Base-by-base conservation (phyloP, 2,888 invertebrate species). In the Andrena dorsata region DNA sequence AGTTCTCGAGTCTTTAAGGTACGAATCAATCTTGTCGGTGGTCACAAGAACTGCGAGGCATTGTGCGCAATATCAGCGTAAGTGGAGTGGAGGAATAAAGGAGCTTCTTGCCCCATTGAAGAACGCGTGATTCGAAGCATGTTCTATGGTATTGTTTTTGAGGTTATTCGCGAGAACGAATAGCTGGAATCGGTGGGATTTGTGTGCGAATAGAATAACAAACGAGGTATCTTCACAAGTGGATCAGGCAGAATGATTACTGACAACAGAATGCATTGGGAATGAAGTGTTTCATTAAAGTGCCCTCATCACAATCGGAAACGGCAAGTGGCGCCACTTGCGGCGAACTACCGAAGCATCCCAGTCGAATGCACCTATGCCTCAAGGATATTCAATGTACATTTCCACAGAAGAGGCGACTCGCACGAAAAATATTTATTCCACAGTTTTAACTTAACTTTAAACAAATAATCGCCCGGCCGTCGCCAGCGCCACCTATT, bases 1-100 rank as follows among this genome's bases (percentile, higher is more conserved):
- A 7, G 16, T 30, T 5, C 49, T 3, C 2, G 16, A n/a, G 3
- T n/a, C 20, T 58, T 70, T 70, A 65, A 58, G 6, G 10, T 13
- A 30, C 65, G 73, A 74, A 65, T 74, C 64, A 65, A 65, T 73
- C 73, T 56, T 64, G 53, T 49, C n/a, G 3, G 2, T 8, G 26
- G 35, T 8, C 35, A 69, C 20, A 28, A 30, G 16, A 16, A 8
- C 4, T n/a, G 20, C 16, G 41, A n/a, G 56, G 7, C 20, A 35
- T 51, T 49, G 26, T 56, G 41, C 28, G 13, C 28, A n/a, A 53
- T 5, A 10, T 6, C 6, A 13, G 2, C 58, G 58, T 10, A 58
- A 56, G 41, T 56, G 13, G 26, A 58, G 28, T 41, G 10, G 10
- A 26, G 26, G 6, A 58, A 28, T 58, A 20, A 20, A 30, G 26